Conservation (phyloP, 2,797 vertebrate genomes). For the Lutjanus argentimaculatus region DNA sequence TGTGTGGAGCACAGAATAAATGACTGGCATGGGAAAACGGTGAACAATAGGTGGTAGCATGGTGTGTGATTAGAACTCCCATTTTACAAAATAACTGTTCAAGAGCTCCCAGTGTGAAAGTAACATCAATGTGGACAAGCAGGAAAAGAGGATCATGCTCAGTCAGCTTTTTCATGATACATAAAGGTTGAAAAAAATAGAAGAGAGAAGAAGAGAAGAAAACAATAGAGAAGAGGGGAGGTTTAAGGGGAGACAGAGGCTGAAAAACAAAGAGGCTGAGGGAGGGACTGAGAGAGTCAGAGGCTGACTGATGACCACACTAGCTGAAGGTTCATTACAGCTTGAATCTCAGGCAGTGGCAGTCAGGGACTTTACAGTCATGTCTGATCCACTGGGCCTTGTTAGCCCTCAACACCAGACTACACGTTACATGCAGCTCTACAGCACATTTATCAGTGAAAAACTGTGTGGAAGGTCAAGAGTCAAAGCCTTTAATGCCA, state of each 20-base stretch:
- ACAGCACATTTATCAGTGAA: not conserved
- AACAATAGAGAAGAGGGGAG: not conserved
- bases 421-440: not conserved
- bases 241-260: not conserved
- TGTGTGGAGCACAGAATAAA: not conserved
- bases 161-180: constrained; percentile 15
- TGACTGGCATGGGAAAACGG: not conserved
- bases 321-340: constrained; percentile 22
- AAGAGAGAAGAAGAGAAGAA: constrained; percentile 7
- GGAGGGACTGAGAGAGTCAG: not conserved
- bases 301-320: not conserved
- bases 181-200: constrained; percentile 2
- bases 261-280: not conserved
- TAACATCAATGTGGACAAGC: constrained; percentile 8
- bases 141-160: not conserved
- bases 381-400: not conserved
- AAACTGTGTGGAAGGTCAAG: not conserved
- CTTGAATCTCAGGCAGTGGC: not conserved
- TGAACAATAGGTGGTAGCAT: not conserved
- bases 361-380: no score
- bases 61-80: not conserved
- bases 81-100: not conserved
- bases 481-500: not conserved
- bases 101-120: constrained; percentile 15
- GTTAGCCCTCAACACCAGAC: not conserved